Base-by-base conservation (phyloP, 2,113 vertebrate genomes). In the Lepus timidus region DNA sequence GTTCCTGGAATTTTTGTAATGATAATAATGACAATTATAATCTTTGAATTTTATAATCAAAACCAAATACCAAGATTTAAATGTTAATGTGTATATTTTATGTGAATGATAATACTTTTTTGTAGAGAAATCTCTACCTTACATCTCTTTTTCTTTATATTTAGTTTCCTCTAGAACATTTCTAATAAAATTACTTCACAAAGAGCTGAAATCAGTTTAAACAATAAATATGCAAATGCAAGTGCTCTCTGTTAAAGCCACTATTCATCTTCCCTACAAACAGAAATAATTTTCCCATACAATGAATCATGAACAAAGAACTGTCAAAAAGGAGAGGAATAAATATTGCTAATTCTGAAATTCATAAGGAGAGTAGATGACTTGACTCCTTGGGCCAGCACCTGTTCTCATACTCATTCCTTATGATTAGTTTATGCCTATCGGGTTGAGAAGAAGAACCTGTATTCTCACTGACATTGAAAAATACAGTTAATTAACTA, bases 401-500 rank as follows among this genome's bases (percentile, higher is more conserved):
- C 29, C 61, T 84, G n/a, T 70, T 88, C 67, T 51, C 78, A 58
- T 73, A 73, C 86, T 68, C 79, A 88, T 25, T 52, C 65, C 0
- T 94, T 91, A 75, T 87, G 94, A 94, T 82, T 94, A 95, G 84
- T 90, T 95, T 96, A 90, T 90, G 23, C 13, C 22, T 64, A 81
- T 80, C 39, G 81, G 6, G 11, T 91, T 88, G 29, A 90, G 55
- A 88, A 95, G 23, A 93, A 33, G 70, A 94, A 86, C 16, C 51
- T 81, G 7, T 2, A 61, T 91, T 95, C n/a, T 80, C 51, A 83
- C 16, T 82, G 89, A 93, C 87, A 79, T 55, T 95, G 89, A 94
- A 95, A 97, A 95, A 91, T 95, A 52, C 71, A 23, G n/a, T 85
- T 93, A 93, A 97, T 95, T 91, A 94, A 55, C 67, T 94, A 75